A percentile compares a stretch with the other conserved stretches of the same genome.
These are phyloP conservation scores for Catocala fraxini DNA, from an alignment of 2,888 invertebrate genomes.

Conservation along the genomic window DNA sequence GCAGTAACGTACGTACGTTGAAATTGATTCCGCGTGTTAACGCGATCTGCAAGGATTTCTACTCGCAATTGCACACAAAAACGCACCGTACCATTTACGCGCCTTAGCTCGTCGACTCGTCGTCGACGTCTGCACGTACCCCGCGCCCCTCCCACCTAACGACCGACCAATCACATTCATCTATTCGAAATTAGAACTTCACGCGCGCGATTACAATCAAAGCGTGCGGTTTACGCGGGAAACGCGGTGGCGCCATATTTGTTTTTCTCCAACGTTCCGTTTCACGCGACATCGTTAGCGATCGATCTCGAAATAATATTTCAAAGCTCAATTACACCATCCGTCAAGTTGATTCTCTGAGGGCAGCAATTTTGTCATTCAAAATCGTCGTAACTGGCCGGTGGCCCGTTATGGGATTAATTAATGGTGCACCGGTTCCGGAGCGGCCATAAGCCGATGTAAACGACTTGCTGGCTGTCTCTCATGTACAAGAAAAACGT, in stretches of 20 bases:
- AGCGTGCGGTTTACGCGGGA: constrained; percentile 61
- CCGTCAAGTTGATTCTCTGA: constrained; percentile 66
- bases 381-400: constrained; percentile 68
- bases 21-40: constrained; percentile 65
- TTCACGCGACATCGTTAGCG: constrained; percentile 64
- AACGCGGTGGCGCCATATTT: constrained; percentile 58
- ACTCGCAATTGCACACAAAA: constrained; percentile 66
- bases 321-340: constrained; percentile 76
- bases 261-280: constrained; percentile 53
- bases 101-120: constrained; percentile 60
- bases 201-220: constrained; percentile 67
- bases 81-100: constrained; percentile 62
- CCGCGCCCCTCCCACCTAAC: constrained; percentile 56
- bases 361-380: constrained; percentile 77
- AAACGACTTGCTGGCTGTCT: constrained; percentile 64
- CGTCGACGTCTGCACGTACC: constrained; percentile 64
- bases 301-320: constrained; percentile 67
- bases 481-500: constrained; percentile 71
- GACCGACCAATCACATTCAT: constrained; percentile 74
- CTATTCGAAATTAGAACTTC: constrained; percentile 76
- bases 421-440: constrained; percentile 67
- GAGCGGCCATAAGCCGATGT: constrained; percentile 71
- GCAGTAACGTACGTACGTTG: constrained; percentile 54
- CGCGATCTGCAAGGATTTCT: constrained; percentile 61
- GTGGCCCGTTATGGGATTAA: constrained; percentile 75